Base-by-base conservation (phyloP, 2,888 invertebrate species). In the Oligia strigilis region DNA sequence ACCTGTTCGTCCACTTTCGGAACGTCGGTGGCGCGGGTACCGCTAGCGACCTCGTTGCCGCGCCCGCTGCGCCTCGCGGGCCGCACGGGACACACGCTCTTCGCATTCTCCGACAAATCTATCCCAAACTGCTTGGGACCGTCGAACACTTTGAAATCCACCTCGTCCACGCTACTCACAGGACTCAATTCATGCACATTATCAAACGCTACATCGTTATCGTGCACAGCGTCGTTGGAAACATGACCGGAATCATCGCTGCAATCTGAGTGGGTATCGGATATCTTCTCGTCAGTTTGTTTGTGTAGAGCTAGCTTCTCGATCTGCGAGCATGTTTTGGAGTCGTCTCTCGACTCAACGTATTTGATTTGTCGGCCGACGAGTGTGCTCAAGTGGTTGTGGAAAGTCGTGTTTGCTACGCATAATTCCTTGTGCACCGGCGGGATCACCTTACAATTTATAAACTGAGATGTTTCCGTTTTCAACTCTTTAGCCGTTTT, bases 211-310 rank as follows among this genome's bases (percentile, higher is more conserved):
- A 92, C 92, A 82, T 98, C 98, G 90, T 97, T 97, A 93, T 98
- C 98, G 92, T 98, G 98, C 74, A 98, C 98, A 81, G 98, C 98
- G 92, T 98, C 98, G 91, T 98, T 98, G 73, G 98, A 98, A 88
- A 98, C 98, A 94, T 98, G 98, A 82, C 98, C 98, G 78, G 98
- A 98, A 95, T 98, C 98, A 90, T 98, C 98, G 80, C 98, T 98
- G 90, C 98, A 98, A 90, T 98, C 98, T 11, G 98, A 98, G 86
- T 97, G 97, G 87, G 97, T 97, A 93, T 97, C 97, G 81, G 97
- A 97, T 93, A 96, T 95, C 93, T 97, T 97, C 89, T 97, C 97
- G 72, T 97, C 96, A 72, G 92, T 90, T 85, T 95, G 96, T 93
- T 97, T 97, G 85, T 94, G 94, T 87, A 95, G 88, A 80, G 92